Evolutionary conservation across 2,113 vertebrate species (phyloP), one percentile per base, ranked within the genome.

Genomic region (Etheostoma spectabile): DNA sequence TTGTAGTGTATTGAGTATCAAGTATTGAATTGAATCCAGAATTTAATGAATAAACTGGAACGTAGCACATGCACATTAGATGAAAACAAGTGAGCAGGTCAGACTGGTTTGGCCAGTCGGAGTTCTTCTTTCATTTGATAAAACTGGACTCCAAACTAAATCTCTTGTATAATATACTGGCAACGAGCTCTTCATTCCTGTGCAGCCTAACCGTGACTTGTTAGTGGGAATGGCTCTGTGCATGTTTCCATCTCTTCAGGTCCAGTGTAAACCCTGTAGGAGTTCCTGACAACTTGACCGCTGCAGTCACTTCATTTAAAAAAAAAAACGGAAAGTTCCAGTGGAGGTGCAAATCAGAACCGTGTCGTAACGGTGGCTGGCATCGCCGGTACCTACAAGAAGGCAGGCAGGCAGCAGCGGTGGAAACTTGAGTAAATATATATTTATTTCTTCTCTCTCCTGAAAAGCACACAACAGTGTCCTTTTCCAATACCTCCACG

Each of bases 321-420:
- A 75, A 69, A 80, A 85, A 75, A 69, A 80, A 60, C 79, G 94
- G 94, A 95, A 95, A 94, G 90, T 96, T 95, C 94, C 93, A 94
- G 81, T 52, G 78, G 73, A 91, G 85, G 84, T n/a, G 56, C 71
- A 86, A 90, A 92, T 86, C 90, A 88, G 75, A 85, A 92, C 67
- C 61, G 74, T 84, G 83, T 82, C 55, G 62, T 82, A 90, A 88
- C 68, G 16, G 10, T 79, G 63, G 67, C 86, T 91, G 89, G 85
- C 83, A 90, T 69, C 1, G 18, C 14, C 22, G 24, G 71, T 82
- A 82, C 79, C 72, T 72, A 77, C 76, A 67, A 61, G 65, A 61
- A 79, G 83, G 62, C 78, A 65, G 67, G 63, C 49, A 42, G 46
- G 73, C 75, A 64, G 69, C 68, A 12, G 73, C 4, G 21, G 33